Evolutionary conservation across 2,113 vertebrate species (phyloP).

Genomic region (Limanda limanda): DNA sequence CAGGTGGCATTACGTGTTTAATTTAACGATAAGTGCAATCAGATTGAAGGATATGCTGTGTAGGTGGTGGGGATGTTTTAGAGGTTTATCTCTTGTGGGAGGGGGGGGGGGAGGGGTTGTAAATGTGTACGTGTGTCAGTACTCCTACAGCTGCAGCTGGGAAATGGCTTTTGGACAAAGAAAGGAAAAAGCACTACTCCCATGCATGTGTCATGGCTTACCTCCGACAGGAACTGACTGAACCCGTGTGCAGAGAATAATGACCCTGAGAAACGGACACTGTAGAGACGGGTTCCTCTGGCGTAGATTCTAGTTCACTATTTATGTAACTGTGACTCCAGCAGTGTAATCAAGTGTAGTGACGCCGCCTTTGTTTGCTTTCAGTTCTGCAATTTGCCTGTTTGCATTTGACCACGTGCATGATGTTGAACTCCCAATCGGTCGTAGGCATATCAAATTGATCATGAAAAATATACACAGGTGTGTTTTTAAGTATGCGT

Average conservation of each 20-base stretch:
- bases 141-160: slow-evolving; percentile 37
- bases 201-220: slow-evolving; percentile 69
- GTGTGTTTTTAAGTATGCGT: slow-evolving; percentile 52
- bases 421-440: slow-evolving; percentile 46
- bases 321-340: slow-evolving; percentile 72
- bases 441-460: slow-evolving; percentile 40
- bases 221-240: slow-evolving; percentile 53
- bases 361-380: slow-evolving; percentile 55
- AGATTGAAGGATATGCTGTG: slow-evolving; percentile 42
- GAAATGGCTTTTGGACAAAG: slow-evolving; percentile 34
- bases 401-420: slow-evolving; percentile 68
- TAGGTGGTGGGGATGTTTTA: slow-evolving; percentile 47
- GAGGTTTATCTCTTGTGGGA: slow-evolving; percentile 15
- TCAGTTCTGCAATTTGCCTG: slow-evolving; percentile 54
- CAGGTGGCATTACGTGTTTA: slow-evolving; percentile 47
- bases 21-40: slow-evolving; percentile 71
- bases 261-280: slow-evolving; percentile 51
- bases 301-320: slow-evolving; percentile 69
- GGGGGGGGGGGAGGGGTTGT: not conserved
- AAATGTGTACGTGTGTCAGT: slow-evolving; percentile 15
- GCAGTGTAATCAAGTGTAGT: slow-evolving; percentile 69
- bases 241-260: slow-evolving; percentile 49
- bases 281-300: slow-evolving; percentile 54
- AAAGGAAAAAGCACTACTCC: slow-evolving; percentile 45
- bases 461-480: slow-evolving; percentile 30